phyloP scores from a whole-genome alignment of 2,113 vertebrate genomes.

The Corythornis madagascariensis region DNA sequence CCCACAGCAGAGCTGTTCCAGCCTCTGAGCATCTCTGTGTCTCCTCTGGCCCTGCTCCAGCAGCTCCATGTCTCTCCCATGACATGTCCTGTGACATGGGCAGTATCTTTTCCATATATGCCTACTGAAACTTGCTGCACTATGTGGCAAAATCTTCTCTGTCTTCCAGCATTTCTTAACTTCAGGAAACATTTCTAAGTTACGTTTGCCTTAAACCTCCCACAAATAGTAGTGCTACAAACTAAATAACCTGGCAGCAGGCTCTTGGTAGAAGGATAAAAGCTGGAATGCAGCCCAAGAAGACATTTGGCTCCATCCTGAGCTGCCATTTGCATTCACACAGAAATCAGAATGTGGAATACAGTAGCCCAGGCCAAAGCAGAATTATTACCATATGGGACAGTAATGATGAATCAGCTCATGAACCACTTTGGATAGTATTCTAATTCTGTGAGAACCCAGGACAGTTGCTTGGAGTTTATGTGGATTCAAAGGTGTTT shows the following conservation, averaged over 20 bases:
- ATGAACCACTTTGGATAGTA: not conserved
- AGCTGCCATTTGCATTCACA: not conserved
- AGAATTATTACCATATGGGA: not conserved
- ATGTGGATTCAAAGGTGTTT: not conserved
- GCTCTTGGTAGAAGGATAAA: not conserved
- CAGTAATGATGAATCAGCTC: not conserved
- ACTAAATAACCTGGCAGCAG: not conserved
- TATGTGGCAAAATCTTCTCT: not conserved
- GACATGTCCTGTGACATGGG: too few species aligned
- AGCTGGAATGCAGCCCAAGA: not conserved
- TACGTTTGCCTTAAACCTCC: not conserved
- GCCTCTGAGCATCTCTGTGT: too few species aligned
- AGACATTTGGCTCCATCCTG: not conserved
- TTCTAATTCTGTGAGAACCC: not conserved
- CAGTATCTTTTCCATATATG: too few species aligned
- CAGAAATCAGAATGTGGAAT: not conserved
- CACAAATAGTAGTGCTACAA: not conserved
- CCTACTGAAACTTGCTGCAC: not conserved
- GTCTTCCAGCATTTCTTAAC: not conserved
- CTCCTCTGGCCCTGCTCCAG: too few species aligned
- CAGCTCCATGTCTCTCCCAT: too few species aligned
- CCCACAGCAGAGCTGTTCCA: too few species aligned
- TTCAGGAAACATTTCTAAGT: not conserved
- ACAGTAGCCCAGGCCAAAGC: not conserved
- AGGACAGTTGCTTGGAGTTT: not conserved